These are phyloP conservation scores for Anagrus nilaparvatae DNA, from an alignment of 1,140 invertebrate species.

Conservation along the genomic window DNA sequence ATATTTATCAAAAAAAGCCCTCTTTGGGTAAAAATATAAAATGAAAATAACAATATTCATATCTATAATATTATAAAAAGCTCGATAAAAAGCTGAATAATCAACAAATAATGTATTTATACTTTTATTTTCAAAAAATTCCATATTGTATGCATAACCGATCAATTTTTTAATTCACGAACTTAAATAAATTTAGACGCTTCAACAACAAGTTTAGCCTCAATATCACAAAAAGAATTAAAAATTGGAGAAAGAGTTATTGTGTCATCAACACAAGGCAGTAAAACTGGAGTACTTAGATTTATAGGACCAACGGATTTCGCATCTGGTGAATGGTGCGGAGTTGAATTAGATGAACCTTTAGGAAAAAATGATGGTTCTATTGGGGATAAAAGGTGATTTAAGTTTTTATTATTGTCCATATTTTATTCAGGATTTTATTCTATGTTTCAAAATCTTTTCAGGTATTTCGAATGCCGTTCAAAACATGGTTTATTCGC, in stretches of 20 bases:
- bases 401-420: neutral
- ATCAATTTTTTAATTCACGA: conserved; percentile 5
- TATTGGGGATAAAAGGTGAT: conserved; percentile 68
- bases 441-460: conserved; percentile 20
- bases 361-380: conserved; percentile 93
- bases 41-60: too few relatives aligned
- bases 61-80: too few relatives aligned
- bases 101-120: too few relatives aligned
- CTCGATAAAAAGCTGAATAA: too few relatives aligned
- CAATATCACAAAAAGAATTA: conserved; percentile 48
- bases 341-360: conserved; percentile 88
- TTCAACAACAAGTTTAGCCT: conserved; percentile 49
- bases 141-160: too few relatives aligned
- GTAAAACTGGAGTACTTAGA: conserved; percentile 77
- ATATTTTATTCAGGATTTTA: neutral
- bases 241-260: conserved; percentile 85
- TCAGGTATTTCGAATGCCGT: conserved; percentile 88
- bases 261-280: conserved; percentile 74
- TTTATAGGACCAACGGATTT: conserved; percentile 83
- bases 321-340: conserved; percentile 86
- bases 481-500: conserved; percentile 88
- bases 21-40: too few relatives aligned
- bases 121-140: too few relatives aligned
- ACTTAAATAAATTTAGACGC: conserved; percentile 40
- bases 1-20: too few relatives aligned